Conservation (phyloP, 2,113 vertebrate genomes). For the Nematolebias whitei region DNA sequence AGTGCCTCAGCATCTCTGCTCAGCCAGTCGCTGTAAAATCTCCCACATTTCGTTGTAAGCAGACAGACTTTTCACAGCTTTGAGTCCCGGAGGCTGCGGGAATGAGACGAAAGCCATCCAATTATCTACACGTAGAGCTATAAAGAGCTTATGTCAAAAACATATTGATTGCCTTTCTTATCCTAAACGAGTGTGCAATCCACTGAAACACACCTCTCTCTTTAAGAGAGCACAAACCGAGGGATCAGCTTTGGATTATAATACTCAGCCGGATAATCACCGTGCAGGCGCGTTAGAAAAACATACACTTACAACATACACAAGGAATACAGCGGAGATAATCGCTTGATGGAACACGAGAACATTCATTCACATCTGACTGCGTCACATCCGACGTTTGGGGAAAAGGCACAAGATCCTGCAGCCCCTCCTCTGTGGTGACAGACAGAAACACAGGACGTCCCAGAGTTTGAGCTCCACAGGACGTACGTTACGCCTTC, state of each 20-base stretch:
- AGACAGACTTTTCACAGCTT: conserved; percentile 69
- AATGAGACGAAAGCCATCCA: conserved; percentile 28
- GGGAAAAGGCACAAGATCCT: conserved; percentile 70
- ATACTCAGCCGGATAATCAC: conserved; percentile 73
- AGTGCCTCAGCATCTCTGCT: background rate
- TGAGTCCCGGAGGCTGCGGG: conserved; percentile 41
- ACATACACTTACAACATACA: conserved; percentile 60
- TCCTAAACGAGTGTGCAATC: conserved; percentile 23
- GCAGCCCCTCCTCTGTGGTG: conserved; percentile 57
- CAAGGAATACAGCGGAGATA: conserved; percentile 12
- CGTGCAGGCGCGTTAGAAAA: conserved; percentile 76
- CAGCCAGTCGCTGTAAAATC: conserved; percentile 1
- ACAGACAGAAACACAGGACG: conserved; percentile 64
- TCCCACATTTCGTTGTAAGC: conserved; percentile 2
- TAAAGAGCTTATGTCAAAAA: conserved; percentile 14
- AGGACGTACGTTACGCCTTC: conserved; percentile 63
- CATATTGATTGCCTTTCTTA: conserved; percentile 25
- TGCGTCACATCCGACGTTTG: conserved; percentile 59
- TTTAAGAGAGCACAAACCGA: conserved; percentile 14
- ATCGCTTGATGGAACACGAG: conserved; percentile 19
- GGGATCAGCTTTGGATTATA: conserved; percentile 64
- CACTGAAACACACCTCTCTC: conserved; percentile 26
- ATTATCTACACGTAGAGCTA: conserved; percentile 6
- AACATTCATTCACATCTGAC: conserved; percentile 59
- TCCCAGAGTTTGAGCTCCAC: conserved; percentile 48